These are phyloP conservation scores for Neoascia interrupta DNA, from an alignment of 2,888 invertebrate species.

Conservation along the genomic window DNA sequence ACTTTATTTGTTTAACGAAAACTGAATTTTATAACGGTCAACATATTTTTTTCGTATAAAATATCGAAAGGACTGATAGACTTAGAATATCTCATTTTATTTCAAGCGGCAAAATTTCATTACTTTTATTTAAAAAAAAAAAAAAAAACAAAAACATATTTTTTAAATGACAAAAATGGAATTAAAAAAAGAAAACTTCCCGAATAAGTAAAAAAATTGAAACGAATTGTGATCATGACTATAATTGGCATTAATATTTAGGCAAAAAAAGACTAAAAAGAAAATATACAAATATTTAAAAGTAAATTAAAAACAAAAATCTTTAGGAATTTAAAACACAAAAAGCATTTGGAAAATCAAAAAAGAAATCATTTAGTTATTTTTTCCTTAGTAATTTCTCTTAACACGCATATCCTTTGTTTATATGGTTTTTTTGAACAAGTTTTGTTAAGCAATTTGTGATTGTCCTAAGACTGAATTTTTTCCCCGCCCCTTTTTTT, in stretches of 20 bases:
- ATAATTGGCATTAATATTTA: slow-evolving; percentile 70
- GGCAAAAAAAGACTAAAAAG: slow-evolving; percentile 70
- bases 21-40: not conserved
- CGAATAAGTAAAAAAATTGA: slow-evolving; percentile 59
- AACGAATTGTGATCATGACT: slow-evolving; percentile 70
- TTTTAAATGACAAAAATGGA: slow-evolving; percentile 41
- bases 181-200: slow-evolving; percentile 53
- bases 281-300: slow-evolving; percentile 69
- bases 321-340: slow-evolving; percentile 71
- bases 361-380: slow-evolving; percentile 1
- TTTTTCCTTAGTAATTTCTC: slow-evolving; percentile 21
- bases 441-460: slow-evolving; percentile 74
- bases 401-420: slow-evolving; percentile 14
- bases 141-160: slow-evolving; percentile 27
- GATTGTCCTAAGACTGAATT: slow-evolving; percentile 75
- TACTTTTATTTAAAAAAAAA: slow-evolving; percentile 33
- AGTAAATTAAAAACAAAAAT: slow-evolving; percentile 53
- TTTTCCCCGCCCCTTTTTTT: slow-evolving; percentile 64
- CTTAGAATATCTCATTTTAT: slow-evolving; percentile 71
- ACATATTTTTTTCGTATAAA: slow-evolving; percentile 51
- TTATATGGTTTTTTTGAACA: slow-evolving; percentile 24
- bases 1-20: slow-evolving; percentile 1
- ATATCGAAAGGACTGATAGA: slow-evolving; percentile 74
- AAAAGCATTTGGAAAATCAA: slow-evolving; percentile 53
- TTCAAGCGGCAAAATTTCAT: slow-evolving; percentile 63